Base-by-base conservation (phyloP, 2,888 invertebrate genomes). In the Eupithecia exiguata region DNA sequence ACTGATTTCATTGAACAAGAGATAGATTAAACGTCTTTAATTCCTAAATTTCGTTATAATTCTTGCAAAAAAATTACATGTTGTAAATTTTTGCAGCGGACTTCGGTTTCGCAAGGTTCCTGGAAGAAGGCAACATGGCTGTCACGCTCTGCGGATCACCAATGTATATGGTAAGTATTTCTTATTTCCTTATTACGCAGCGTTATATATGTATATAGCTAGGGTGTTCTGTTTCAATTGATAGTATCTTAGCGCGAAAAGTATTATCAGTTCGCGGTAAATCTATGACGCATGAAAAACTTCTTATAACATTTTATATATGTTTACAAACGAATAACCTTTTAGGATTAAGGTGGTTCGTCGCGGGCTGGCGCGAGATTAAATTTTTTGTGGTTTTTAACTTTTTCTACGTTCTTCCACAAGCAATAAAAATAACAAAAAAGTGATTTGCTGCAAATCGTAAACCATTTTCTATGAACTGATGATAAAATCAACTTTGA, bases 101-200 rank as follows among this genome's bases (percentile, higher is more conserved):
- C 95, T 99, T 99, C 95, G 99, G 99, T 69, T 99, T 99, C 95
- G 99, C 99, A 71, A 96, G 99, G 89, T 99, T 99, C 93, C 95
- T 99, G 67, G 98, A 98, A 93, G 99, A 99, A 89, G 99, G 99
- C 78, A 99, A 99, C 72, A 99, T 99, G 99, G 99, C 99, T 72
- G 99, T 99, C 78, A 99, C 99, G 46, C 95, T 99, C 62, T 99
- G 99, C 92, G 99, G 99, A 67, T 99, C 99, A 68, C 99, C 99
- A 18, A 99, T 99, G 99, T 99, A 99, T 89, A 99, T 99, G 99
- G 98, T 98, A 94, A 95, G 82, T 74, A 73, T 79, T 80, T 72
- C 30, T 66, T 71, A 69, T 70, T 66, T 68, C 46, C 43, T 66
- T 40, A 53, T 53, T 46, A 68, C 46, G 65, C 38, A 18, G n/a